phyloP scores from a whole-genome alignment of 2,797 vertebrate genomes.

The Cercopithecus mitis region DNA sequence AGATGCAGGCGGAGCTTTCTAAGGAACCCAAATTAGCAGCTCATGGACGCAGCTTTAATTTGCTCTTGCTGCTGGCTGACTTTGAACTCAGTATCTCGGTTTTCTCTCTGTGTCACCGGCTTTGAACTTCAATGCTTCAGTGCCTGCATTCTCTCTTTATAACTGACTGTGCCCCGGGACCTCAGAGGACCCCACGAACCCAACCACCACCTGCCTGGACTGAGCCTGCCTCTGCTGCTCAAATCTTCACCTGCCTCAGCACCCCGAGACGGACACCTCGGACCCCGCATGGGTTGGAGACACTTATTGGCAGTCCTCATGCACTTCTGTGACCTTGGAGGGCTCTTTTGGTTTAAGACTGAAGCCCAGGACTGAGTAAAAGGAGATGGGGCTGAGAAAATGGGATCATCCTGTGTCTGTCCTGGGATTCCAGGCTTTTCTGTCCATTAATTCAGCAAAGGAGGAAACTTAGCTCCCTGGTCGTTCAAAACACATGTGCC shows the following conservation, averaged over 20 bases:
- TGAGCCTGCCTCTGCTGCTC: accelerated
- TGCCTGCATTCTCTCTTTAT: not conserved
- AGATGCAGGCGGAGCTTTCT: not conserved
- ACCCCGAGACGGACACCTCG: not conserved
- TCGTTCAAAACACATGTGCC: not conserved
- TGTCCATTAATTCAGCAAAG: accelerated
- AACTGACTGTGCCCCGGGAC: not conserved
- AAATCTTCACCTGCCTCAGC: not conserved
- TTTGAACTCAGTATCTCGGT: conserved; percentile 52
- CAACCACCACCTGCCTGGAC: not conserved
- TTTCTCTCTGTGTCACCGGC: conserved; percentile 36
- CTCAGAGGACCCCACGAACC: not conserved
- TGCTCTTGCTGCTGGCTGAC: conserved; percentile 19
- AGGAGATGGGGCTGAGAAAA: accelerated
- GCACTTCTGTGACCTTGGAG: accelerated
- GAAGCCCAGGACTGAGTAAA: not conserved
- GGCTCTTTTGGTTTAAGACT: not conserved
- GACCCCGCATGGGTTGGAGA: accelerated
- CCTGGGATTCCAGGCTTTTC: not conserved
- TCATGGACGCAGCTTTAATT: not conserved
- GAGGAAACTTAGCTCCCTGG: not conserved
- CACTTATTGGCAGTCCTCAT: accelerated
- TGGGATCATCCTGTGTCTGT: accelerated
- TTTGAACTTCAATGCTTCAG: conserved; percentile 22
- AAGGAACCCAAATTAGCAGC: not conserved